Base-by-base conservation (phyloP, 2,797 vertebrate species). In the Salarias fasciatus region DNA sequence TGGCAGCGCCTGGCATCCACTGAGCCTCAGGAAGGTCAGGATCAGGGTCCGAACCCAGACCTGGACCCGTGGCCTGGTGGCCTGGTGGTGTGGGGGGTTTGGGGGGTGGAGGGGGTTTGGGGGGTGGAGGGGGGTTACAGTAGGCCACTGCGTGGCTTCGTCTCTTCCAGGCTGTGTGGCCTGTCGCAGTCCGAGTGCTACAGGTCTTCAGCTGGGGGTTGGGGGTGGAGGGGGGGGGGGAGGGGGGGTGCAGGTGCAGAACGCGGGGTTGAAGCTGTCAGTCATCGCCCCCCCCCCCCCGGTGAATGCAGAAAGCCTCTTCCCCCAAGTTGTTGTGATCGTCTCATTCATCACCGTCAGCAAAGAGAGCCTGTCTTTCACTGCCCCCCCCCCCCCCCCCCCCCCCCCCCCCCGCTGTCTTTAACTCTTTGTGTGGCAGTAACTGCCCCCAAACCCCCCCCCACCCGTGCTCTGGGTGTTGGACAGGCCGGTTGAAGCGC, bases 281-380 rank as follows among this genome's bases (percentile, higher is more conserved):
- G 59, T 85, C 83, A 77, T 75, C n/a, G n/a, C 68, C 86, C 66
- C 80, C n/a, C 9, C 2, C 33, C 6, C 33, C 33, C 33, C n/a
- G n/a, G 83, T 69, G 74, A 74, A n/a, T 33, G 61, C 60, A 8
- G 63, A 24, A 85, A 83, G 77, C 75, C 66, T 87, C 84, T 57
- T 63, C 67, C 24, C 37, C n/a, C 57, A 86, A 92, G n/a, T 66
- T 90, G 63, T 88, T 88, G 85, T 89, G 86, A 82, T 93, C 70
- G 63, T 86, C 74, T 86, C 92, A 87, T 94, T 93, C 91, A 84
- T 90, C 89, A 90, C 83, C 76, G 77, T 85, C 82, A 79, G 69
- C 24, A 74, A 70, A 85, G 84, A 77, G 54, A 53, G 61, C n/a
- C n/a, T 68, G 69, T 85, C 84, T 85, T 86, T 93, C 85, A 84